Conservation (phyloP, 2,113 vertebrate species). For the Hemicordylus capensis region DNA sequence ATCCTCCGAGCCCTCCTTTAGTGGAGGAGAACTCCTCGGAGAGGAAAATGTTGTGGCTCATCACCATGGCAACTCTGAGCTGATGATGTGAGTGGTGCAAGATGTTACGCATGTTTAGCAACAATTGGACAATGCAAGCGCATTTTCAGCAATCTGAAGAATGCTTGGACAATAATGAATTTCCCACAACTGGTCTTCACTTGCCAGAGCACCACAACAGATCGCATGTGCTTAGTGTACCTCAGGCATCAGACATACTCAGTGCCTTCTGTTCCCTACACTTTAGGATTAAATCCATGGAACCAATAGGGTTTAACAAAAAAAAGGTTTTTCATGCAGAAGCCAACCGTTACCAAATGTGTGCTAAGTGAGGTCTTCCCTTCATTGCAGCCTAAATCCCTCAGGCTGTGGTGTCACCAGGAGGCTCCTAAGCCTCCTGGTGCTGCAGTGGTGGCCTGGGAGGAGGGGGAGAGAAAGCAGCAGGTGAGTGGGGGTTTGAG, state of each 20-base stretch:
- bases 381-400: not conserved
- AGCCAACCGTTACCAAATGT: not conserved
- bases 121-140: not conserved
- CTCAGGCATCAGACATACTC: not conserved
- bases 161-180: not conserved
- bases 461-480: too few species aligned
- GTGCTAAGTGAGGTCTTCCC: not conserved
- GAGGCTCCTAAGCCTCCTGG: too few species aligned
- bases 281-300: not conserved
- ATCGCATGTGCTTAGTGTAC: not conserved
- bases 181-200: not conserved
- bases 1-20: not conserved
- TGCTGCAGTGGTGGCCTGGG: too few species aligned
- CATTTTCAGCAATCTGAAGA: not conserved
- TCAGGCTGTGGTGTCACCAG: too few species aligned
- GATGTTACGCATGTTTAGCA: conserved; percentile 18
- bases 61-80: conserved; percentile 19
- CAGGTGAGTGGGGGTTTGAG: too few species aligned
- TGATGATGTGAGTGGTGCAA: conserved; percentile 22
- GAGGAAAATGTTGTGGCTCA: conserved; percentile 16
- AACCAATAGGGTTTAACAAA: not conserved
- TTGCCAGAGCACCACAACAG: not conserved
- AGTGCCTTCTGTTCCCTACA: not conserved
- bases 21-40: not conserved
- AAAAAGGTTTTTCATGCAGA: not conserved